Evolutionary conservation across 2,888 invertebrate species (phyloP), one percentile per base, ranked within the genome.

Genomic region (Esperia sulphurella): DNA sequence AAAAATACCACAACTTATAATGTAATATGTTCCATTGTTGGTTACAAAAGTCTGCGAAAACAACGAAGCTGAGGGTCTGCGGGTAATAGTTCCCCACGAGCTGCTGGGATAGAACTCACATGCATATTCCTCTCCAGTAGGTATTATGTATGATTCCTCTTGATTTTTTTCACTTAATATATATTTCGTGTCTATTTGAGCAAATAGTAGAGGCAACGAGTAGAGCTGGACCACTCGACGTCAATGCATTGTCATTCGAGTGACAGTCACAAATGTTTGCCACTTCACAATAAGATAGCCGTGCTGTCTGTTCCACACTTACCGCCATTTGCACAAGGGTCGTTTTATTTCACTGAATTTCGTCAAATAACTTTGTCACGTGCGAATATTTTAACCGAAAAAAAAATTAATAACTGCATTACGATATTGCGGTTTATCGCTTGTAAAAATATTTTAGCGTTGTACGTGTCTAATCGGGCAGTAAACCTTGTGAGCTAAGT

Each of bases 231-330:
- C 73, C 77, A 75, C 76, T 78, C 71, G 60, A 73, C 63, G 57
- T 63, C 75, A 65, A 68, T 72, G 75, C 68, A 75, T 80, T 79
- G 80, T 81, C 74, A 66, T 61, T 76, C 68, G 73, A 79, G 74
- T 76, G 77, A 80, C 76, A 75, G 79, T 80, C 76, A 71, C 75
- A 78, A 78, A 76, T 81, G 79, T 83, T 82, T 81, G 74, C 73
- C 79, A 76, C 78, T 82, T 70, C 66, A 71, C 71, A 66, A 75
- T 76, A 58, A 39, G 42, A 14, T 42, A 44, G 14, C 40, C 21
- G 30, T 41, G 45, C 45, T 41, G 30, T 13, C 29, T 13, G 41
- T 44, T 44, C 35, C 44, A 41, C 21, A 37, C 48, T 44, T 48
- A 41, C 14, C 40, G 9, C 14, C 14, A 48, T 29, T 29, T 8